Evolutionary conservation across 2,888 invertebrate genomes (phyloP).

Genomic region (Eulithis prunata): DNA sequence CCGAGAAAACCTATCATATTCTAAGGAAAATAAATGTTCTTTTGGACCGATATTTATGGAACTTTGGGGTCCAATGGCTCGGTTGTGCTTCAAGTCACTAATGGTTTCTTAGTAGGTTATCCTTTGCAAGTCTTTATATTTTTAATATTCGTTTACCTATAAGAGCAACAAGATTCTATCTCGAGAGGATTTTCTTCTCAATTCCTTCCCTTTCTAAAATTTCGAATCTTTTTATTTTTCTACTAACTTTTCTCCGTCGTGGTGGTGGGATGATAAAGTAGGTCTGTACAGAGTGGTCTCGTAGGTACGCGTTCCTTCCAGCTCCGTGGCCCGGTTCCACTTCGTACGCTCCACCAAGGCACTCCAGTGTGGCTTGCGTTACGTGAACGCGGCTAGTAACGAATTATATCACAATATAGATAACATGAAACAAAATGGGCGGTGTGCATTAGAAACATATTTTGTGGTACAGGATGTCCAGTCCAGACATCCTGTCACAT

Average conservation of each 20-base stretch:
- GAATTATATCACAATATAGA: too few species aligned
- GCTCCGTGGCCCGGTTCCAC: slow-evolving; percentile 95
- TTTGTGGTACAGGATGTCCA: too few species aligned
- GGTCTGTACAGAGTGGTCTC: slow-evolving; percentile 93
- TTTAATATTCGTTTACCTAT: too few species aligned
- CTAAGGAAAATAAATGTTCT: neutral
- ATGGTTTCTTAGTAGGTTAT: neutral
- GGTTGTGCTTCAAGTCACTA: neutral
- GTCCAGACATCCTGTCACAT: too few species aligned
- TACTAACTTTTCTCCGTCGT: slow-evolving; percentile 90
- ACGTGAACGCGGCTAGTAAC: slow-evolving; percentile 90
- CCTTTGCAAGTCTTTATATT: too few species aligned
- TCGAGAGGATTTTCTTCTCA: too few species aligned
- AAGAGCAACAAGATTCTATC: too few species aligned
- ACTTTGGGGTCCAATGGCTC: neutral
- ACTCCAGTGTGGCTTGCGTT: slow-evolving; percentile 93
- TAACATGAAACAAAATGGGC: too few species aligned
- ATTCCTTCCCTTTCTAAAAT: too few species aligned
- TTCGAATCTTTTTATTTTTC: neutral
- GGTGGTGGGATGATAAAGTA: slow-evolving; percentile 96
- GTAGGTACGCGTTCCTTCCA: slow-evolving; percentile 91
- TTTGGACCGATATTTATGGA: neutral
- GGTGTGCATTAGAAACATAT: too few species aligned
- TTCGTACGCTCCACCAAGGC: slow-evolving; percentile 94
- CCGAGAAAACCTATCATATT: neutral